Evolutionary conservation across 2,888 invertebrate genomes (phyloP), one percentile per base, ranked within the genome.

Genomic region (Sinopyrophorus schimmeli): DNA sequence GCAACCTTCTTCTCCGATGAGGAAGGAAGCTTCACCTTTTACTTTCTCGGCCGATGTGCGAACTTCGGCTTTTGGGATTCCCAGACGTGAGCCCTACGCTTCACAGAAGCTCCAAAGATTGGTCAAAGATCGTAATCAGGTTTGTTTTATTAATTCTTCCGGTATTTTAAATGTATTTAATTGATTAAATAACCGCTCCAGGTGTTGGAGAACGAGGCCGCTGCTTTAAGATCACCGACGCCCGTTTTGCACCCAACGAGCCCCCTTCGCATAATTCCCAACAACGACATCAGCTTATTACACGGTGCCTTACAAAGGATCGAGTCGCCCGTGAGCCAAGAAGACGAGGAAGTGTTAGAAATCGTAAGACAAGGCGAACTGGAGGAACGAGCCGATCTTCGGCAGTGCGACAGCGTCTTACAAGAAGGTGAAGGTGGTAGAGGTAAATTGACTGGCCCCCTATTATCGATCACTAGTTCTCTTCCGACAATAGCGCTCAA

Each of bases 1-100:
- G 39, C 81, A 86, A 62, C 85, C 87, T 27, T 82, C 86, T 30
- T 85, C 89, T 27, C 85, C 87, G 24, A 79, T 84, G 74, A 77
- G 80, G 62, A 80, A 81, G 71, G 82, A 84, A 63, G 69, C 76
- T 42, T 77, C 80, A 42, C 78, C 81, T 52, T 80, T 80, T 61
- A 72, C 74, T 65, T 79, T 78, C 59, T 4, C 15, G 5, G 55
- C 60, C 2, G 61, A 61, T 6, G 57, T 59, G 35, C 51, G 52
- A 32, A 44, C 47, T 18, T 61, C 65, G 11, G 62, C 64, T 24
- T 68, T 67, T 48, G 59, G 54, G 18, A 59, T 59, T 44, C 61
- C 61, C 17, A 64, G 60, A 49, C 60, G 61, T 44, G 71, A 71
- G 20, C 61, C 66, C 3, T 57, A 63, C 32, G 55, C 65, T 35